These are phyloP conservation scores for Hyles lineata DNA, from an alignment of 2,888 invertebrate species.

Conservation along the genomic window DNA sequence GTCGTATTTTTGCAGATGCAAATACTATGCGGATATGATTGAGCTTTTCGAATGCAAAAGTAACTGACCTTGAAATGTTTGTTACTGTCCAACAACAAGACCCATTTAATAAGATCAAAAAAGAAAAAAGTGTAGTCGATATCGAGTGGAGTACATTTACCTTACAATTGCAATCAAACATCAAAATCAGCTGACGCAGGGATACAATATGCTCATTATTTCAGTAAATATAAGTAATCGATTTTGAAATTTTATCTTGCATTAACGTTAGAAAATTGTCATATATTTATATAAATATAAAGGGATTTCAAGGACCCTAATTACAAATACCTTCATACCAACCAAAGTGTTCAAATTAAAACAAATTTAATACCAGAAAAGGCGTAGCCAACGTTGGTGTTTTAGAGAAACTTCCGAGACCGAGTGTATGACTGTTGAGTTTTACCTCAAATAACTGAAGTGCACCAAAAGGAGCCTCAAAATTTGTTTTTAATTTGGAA, in stretches of 20 bases:
- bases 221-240: too few relatives aligned
- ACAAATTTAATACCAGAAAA: too few relatives aligned
- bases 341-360: too few relatives aligned
- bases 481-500: not conserved
- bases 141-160: not conserved
- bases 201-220: too few relatives aligned
- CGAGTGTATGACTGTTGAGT: not conserved
- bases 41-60: slow-evolving; percentile 72
- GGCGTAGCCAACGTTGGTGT: not conserved
- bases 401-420: not conserved
- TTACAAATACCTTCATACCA: too few relatives aligned
- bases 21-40: slow-evolving; percentile 71
- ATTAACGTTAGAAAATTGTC: too few relatives aligned
- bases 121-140: not conserved
- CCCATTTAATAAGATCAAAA: slow-evolving; percentile 5
- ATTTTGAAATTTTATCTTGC: too few relatives aligned
- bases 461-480: not conserved
- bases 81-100: not conserved
- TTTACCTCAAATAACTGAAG: not conserved
- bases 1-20: slow-evolving; percentile 45
- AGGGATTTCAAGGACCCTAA: too few relatives aligned
- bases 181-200: too few relatives aligned
- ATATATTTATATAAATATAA: too few relatives aligned
- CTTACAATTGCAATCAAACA: not conserved
- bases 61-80: slow-evolving; percentile 69